Evolutionary conservation across 2,113 vertebrate genomes (phyloP), one percentile per base, ranked within the genome.

Genomic region (Periophthalmus modestus): DNA sequence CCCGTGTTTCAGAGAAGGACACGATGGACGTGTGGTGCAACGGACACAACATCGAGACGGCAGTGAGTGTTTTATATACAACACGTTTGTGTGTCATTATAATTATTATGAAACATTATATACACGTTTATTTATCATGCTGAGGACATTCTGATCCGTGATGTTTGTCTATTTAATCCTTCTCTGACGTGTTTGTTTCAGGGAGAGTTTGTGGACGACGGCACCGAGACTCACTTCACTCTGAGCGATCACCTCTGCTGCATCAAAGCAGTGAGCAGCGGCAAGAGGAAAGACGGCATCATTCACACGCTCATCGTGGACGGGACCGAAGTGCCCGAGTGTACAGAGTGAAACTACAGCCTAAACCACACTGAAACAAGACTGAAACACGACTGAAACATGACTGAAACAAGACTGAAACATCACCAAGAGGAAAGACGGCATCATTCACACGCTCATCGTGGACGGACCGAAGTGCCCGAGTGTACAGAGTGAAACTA

Each of bases 1-100:
- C 14, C 3, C n/a, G 5, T 54, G 52, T 54, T 54, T n/a, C 92
- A 99, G 98, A 99, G 88, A 99, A 99, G 88, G 97, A 98, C 89
- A 98, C 97, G 0, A 98, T 99, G 98, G 98, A 99, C 47, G 93
- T 99, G 48, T 99, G 97, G 98, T 98, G 97, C 88, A 99, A 99
- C 0, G 98, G 98, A 33, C 90, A 95, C 47, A 98, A 96, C 77
- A 91, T 98, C 92, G 97, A 99, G 90, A 99, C 98, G 12, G 97
- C 95, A 63, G 97, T 99, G 94, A 69, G 97, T 95, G 76, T 52
- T 14, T 15, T 48, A 6, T 39, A 39, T 39, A 39, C 74, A 4
- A 46, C 6, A 23, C 7, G 28, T 28, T 28, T 28, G 3, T 28
- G 3, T 28, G 28, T 28, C 1, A 28, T 28, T 28, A 28, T 28